Base-by-base conservation (phyloP, 2,888 invertebrate genomes). In the Cyrtodaria siliqua region DNA sequence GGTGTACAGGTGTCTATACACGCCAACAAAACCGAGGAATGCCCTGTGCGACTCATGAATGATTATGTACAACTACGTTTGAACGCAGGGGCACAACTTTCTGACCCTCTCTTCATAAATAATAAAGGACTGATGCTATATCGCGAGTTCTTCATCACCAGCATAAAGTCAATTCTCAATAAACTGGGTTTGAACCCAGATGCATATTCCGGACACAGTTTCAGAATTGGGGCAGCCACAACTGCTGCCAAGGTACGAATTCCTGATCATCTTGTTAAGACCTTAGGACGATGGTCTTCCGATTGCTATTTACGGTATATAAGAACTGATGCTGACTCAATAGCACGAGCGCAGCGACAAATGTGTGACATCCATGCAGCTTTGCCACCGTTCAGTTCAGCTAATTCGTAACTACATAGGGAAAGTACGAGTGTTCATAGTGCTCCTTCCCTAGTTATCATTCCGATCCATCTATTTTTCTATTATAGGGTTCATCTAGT, bases 111-210 rank as follows among this genome's bases (percentile, higher is more conserved):
- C 33, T 33, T 33, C 33, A 33, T 33, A 33, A 33, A 33, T 12
- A 33, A 12, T 12, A 50, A 23, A 12, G 50, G 50, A 23, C 4
- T 3, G 12, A 23, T 23, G 12, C 23, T 50, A 24, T 23, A 23
- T 12, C 18, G 50, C 2, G 14, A 20, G 4, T 50, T 23, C 24
- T 50, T 50, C 18, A 50, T 50, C 12, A 23, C 24, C 12, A 14
- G 24, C 23, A 50, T 50, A 4, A 50, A 23, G 23, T 23, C n/a
- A 20, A n/a, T 50, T 2, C 20, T 50, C 12, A 4, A 20, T 4
- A n/a, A 24, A 20, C 23, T 59, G 18, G 59, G 59, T 4, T 42
- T 59, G 14, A 44, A 59, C 24, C 42, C 59, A 18, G 20, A n/a
- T 26, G 23, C 2, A 14, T 42, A 42, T 26, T 40, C 38, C 9